Evolutionary conservation across 2,113 vertebrate species (phyloP), one percentile per base, ranked within the genome.

Genomic region (Limanda limanda): DNA sequence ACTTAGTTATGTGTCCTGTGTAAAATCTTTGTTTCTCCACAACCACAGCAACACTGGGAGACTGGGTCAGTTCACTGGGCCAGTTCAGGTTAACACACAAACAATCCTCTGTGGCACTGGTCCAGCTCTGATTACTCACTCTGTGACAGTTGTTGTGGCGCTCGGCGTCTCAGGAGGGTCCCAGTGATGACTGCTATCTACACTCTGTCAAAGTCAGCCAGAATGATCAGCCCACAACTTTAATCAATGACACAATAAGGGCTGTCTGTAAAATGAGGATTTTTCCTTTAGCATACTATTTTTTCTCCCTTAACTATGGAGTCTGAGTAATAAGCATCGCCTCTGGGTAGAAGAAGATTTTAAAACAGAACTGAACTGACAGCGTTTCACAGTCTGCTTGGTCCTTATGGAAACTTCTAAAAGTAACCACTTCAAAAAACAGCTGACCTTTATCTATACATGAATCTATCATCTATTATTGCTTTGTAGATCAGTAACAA

Each of bases 101-200:
- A 85, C 73, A 78, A 68, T 47, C 75, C 74, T 86, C 83, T 89
- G 79, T 31, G 77, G 78, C 79, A 61, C 11, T 42, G 40, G 40
- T 13, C 66, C 35, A 45, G 62, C 84, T 83, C 62, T 78, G 64
- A 79, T 83, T 85, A 68, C 80, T 51, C 45, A 8, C 55, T 79
- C 85, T 89, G 84, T 83, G 65, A 89, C 76, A 73, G 57, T 17
- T 48, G 0, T 81, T 84, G 31, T 79, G 86, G 81, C 77, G 72
- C 76, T 78, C 62, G 55, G 72, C 37, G 79, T 84, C 86, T 82
- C 71, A 21, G 74, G 85, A 65, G 88, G 78, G 68, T 68, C 67
- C 1, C 37, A 27, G 66, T 72, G 77, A 79, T 83, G 80, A 82
- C 82, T 76, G 72, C 14, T 84, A 85, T 86, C 77, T 78, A 68